These are phyloP conservation scores for Calycopis cecrops DNA, from an alignment of 1,140 invertebrate species.

Conservation along the genomic window DNA sequence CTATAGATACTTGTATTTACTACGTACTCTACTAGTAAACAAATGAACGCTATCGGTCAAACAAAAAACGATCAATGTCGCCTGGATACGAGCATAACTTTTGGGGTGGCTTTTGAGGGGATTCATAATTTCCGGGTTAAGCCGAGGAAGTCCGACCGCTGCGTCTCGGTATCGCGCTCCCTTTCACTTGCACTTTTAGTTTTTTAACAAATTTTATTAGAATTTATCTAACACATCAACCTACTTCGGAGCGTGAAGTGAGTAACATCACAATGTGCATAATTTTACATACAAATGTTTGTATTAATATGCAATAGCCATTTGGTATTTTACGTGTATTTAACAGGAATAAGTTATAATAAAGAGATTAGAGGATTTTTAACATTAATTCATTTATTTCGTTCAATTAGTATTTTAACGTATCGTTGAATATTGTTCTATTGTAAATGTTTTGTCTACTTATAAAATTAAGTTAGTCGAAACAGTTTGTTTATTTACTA, in stretches of 20 bases:
- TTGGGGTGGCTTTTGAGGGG: constrained; percentile 41
- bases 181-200: constrained; percentile 21
- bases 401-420: too few species aligned
- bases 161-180: constrained; percentile 28
- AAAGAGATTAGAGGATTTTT: too few species aligned
- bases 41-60: neutral
- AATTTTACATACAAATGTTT: constrained; percentile 2
- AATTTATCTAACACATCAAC: constrained; percentile 2
- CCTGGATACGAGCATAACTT: constrained; percentile 56
- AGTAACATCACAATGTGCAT: constrained; percentile 1
- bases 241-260: neutral
- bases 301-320: neutral
- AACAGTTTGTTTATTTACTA: too few species aligned
- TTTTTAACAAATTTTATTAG: constrained; percentile 11
- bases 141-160: constrained; percentile 37
- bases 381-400: too few species aligned
- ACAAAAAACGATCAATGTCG: constrained; percentile 45
- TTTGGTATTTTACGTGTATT: too few species aligned
- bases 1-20: too few species aligned
- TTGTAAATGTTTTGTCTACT: too few species aligned
- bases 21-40: neutral
- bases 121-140: constrained; percentile 61
- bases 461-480: too few species aligned
- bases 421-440: too few species aligned
- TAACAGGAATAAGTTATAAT: too few species aligned